Conservation (phyloP, 2,797 vertebrate species). For the Forpus xanthops region DNA sequence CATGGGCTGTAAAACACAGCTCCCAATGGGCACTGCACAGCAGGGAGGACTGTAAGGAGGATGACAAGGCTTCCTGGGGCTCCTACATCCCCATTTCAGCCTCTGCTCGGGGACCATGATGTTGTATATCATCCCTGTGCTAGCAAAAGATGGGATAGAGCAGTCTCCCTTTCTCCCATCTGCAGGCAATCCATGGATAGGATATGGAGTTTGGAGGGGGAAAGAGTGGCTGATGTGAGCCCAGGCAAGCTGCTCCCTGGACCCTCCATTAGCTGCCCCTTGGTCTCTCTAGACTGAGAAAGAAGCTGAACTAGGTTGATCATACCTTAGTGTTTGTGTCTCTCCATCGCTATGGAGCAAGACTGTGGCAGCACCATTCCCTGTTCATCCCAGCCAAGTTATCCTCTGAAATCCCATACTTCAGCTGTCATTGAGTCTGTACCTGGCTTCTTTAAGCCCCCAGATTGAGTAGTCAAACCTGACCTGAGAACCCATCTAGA, state of each 20-base stretch:
- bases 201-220: neutral
- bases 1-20: rapidly evolving
- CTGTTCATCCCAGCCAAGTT: neutral
- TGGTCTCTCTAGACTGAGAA: neutral
- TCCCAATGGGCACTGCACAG: neutral
- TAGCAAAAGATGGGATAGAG: neutral
- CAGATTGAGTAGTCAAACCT: neutral
- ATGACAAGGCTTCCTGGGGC: rapidly evolving
- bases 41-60: neutral
- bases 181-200: neutral
- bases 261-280: neutral
- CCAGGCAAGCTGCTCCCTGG: neutral
- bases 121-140: neutral
- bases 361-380: neutral
- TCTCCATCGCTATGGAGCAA: neutral
- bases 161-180: neutral
- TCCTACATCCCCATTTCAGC: neutral
- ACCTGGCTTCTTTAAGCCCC: neutral
- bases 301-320: neutral
- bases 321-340: rapidly evolving
- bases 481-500: neutral
- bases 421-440: neutral
- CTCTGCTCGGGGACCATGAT: neutral
- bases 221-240: neutral
- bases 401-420: neutral